Percentiles rank a stretch among this genome's conserved stretches.
phyloP scores from a whole-genome alignment of 2,113 vertebrate genomes.

The Nipponia nippon region DNA sequence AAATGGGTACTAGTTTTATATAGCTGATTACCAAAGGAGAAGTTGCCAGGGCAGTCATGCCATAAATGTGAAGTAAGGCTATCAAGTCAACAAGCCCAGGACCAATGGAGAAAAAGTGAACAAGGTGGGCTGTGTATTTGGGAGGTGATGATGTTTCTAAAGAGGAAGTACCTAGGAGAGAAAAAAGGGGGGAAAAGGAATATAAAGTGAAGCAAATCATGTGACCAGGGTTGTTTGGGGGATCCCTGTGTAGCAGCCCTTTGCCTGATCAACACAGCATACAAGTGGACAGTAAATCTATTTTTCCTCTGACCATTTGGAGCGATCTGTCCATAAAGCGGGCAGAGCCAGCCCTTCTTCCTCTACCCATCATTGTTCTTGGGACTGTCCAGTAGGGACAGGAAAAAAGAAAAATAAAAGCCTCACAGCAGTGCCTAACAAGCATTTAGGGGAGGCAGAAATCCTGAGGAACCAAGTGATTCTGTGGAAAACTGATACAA shows the following conservation, averaged over 20 bases:
- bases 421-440: background rate
- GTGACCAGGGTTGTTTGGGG: background rate
- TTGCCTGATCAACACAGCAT: background rate
- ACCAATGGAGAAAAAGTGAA: background rate
- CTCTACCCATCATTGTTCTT: background rate
- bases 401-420: background rate
- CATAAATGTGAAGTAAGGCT: background rate
- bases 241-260: background rate
- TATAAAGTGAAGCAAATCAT: background rate
- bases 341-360: background rate
- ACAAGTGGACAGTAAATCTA: background rate
- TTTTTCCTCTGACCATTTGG: background rate
- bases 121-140: background rate
- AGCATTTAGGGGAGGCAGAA: background rate
- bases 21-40: background rate
- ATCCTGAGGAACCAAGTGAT: background rate
- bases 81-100: background rate
- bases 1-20: background rate
- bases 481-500: background rate
- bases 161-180: background rate
- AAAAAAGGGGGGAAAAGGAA: background rate
- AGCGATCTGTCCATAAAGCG: background rate
- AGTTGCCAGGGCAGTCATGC: background rate
- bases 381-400: background rate
- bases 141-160: background rate